Base-by-base conservation (phyloP, 2,797 vertebrate species). In the Leptoclinus maculatus region DNA sequence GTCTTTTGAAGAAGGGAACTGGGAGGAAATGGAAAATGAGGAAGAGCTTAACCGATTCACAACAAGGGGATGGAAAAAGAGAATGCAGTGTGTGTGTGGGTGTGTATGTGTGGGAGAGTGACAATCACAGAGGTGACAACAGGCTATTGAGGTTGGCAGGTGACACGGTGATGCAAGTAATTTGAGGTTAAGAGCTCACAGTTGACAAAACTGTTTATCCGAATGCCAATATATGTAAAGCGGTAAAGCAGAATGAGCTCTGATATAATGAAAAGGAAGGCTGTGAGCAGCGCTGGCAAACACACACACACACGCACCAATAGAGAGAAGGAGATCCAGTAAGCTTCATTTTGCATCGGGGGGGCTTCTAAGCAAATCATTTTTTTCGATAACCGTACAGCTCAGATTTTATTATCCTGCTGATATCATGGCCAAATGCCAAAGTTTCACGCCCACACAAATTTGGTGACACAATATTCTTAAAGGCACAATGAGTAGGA, bases 141-240 rank as follows among this genome's bases (percentile, higher is more conserved):
- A 53, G 74, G 65, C 75, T 74, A 74, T 83, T 88, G 81, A 76
- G 77, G 83, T 69, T 85, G 83, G 83, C 83, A 80, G 68, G 71
- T 71, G 73, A 39, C 53, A 84, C 8, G 5, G 47, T 64, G 68
- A 87, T 77, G 81, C 75, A 90, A 82, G 68, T 88, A 76, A 84
- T 87, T 82, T 80, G 74, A 88, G 78, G 76, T 88, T 82, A 79
- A 82, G 70, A 77, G 74, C 83, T 75, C 73, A 76, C 59, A 82
- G 62, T 79, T 83, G 75, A 87, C 82, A 87, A 78, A 90, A 79
- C 77, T 51, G 73, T 87, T 89, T 67, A 82, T 87, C 79, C 39
- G 25, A 82, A 83, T 66, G 80, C 74, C 76, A 71, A 58, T 80
- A 76, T 53, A 77, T 67, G 29, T 32, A 32, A 32, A 32, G 29